Conservation (phyloP, 2,888 invertebrate genomes). For the Euplagia quadripunctaria region DNA sequence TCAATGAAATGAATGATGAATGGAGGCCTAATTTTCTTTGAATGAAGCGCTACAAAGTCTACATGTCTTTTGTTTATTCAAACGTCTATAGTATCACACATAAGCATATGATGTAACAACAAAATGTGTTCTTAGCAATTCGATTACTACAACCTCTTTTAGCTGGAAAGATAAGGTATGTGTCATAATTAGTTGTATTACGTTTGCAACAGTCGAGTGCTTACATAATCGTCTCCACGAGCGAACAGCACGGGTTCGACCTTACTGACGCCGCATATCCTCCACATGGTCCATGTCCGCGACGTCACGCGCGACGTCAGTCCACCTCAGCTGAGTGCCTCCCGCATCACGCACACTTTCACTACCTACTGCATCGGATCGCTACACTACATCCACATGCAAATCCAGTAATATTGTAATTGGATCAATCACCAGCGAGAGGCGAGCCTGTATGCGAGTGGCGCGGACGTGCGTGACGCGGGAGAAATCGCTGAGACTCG, state of each 20-base stretch:
- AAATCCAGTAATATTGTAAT: slow-evolving; percentile 71
- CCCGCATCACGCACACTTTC: slow-evolving; percentile 80
- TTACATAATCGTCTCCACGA: slow-evolving; percentile 82
- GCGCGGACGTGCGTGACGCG: slow-evolving; percentile 80
- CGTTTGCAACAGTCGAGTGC: slow-evolving; percentile 50
- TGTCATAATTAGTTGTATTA: slow-evolving; percentile 39
- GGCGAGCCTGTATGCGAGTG: slow-evolving; percentile 64
- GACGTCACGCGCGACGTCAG: slow-evolving; percentile 74
- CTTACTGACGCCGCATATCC: slow-evolving; percentile 85
- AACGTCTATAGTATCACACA: slow-evolving; percentile 11
- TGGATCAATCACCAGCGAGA: slow-evolving; percentile 70
- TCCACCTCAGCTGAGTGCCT: slow-evolving; percentile 73
- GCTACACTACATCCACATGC: slow-evolving; percentile 60
- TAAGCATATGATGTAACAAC: neutral
- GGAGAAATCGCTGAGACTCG: slow-evolving; percentile 78
- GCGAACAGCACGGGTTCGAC: slow-evolving; percentile 79
- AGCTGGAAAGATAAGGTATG: slow-evolving; percentile 47
- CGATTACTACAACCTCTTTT: slow-evolving; percentile 33
- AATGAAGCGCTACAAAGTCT: slow-evolving; percentile 20
- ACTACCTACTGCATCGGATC: slow-evolving; percentile 60
- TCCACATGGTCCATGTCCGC: slow-evolving; percentile 85
- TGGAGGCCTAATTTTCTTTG: slow-evolving; percentile 12
- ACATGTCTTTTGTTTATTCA: slow-evolving; percentile 22
- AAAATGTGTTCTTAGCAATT: neutral
- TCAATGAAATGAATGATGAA: slow-evolving; percentile 17